Conservation (phyloP, 2,113 vertebrate species). For the Mustelus asterias region DNA sequence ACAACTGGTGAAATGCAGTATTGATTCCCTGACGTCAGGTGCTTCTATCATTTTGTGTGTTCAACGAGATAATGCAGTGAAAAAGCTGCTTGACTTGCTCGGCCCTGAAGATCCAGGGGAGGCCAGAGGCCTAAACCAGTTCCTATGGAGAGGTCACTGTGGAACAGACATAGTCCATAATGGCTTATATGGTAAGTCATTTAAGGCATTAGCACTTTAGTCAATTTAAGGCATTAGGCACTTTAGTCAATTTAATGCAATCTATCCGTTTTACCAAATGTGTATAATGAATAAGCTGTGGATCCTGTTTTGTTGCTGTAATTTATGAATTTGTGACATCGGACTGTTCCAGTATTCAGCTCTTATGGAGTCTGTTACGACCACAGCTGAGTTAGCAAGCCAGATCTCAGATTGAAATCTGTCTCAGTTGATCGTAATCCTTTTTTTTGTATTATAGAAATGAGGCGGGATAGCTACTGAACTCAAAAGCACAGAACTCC, state of each 20-base stretch:
- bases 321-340: background rate
- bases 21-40: conserved; percentile 51
- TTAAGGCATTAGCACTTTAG: conserved; percentile 7
- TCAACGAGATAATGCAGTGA: conserved; percentile 58
- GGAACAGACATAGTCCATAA: conserved; percentile 50
- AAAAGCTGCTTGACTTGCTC: conserved; percentile 57
- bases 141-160: conserved; percentile 53
- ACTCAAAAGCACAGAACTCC: no score
- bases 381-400: no score
- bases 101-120: conserved; percentile 51
- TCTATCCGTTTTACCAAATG: background rate
- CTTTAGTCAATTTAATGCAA: background rate
- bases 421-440: no score
- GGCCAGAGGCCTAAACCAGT: conserved; percentile 45
- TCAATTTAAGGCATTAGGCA: background rate
- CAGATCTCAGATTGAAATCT: no score
- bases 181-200: conserved; percentile 53
- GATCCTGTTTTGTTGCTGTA: background rate
- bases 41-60: conserved; percentile 58
- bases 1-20: conserved; percentile 44
- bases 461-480: no score
- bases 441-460: no score
- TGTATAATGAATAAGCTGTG: background rate
- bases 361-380: background rate
- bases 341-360: background rate